Evolutionary conservation across 1,140 invertebrate genomes (phyloP), one percentile per base, ranked within the genome.

Genomic region (Manduca sexta): DNA sequence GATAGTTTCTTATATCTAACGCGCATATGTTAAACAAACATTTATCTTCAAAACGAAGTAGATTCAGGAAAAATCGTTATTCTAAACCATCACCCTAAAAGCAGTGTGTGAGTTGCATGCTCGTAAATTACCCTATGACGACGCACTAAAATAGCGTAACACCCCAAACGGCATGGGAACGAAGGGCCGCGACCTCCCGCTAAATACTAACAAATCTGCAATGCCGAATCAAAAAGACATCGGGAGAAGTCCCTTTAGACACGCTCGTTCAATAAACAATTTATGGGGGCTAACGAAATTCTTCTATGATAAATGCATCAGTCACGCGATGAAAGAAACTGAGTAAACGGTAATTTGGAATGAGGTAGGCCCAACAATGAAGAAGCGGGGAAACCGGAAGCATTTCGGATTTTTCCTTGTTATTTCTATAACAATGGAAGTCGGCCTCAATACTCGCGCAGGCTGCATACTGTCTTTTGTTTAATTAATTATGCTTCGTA

Each of bases 121-220:
- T 55, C 72, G 74, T 84, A 84, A 82, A 84, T 84, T 81, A 81
- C 67, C 56, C 59, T 45, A 60, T 64, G 66, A 76, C 66, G 70
- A 74, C 70, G 52, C 66, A 81, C 76, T 70, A 79, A 82, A 82
- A 84, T 81, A 82, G 81, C 81, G 74, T 82, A 75, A 74, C 80
- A 77, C 78, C 78, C 80, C 64, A 72, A 44, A 66, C 45, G 41
- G 53, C 73, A 80, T 82, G 78, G 76, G 78, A 82, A 84, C 74
- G 47, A 46, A 48, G 33, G 53, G 54, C 57, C 59, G 54, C 47
- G 45, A 47, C 30, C 50, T 49, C 64, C 55, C 59, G 69, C 70
- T 74, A 74, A 76, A 76, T 66, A 61, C 61, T 64, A 66, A 77
- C 78, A 75, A 79, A 79, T 80, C 69, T 64, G 64, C 66, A 69